Evolutionary conservation across 2,797 vertebrate species (phyloP).

Genomic region (Lophotriccus pileatus): DNA sequence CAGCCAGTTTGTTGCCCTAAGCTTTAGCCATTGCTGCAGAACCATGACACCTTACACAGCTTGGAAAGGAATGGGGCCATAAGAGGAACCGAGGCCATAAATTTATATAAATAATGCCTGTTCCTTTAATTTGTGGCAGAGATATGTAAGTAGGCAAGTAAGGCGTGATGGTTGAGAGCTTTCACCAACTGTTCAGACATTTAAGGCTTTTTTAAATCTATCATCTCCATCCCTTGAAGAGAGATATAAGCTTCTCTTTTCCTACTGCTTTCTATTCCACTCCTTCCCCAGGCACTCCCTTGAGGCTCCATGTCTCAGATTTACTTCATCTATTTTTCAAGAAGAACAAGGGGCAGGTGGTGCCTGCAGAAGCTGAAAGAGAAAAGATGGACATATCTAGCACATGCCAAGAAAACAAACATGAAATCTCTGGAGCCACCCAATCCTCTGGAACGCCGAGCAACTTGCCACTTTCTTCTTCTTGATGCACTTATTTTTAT

Average conservation of each 20-base stretch:
- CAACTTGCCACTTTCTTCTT: conserved; percentile 37
- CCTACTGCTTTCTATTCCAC: conserved; percentile 28
- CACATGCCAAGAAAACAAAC: conserved; percentile 52
- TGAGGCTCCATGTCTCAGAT: background rate
- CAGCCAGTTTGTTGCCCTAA: background rate
- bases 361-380: conserved; percentile 43
- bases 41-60: rapidly evolving
- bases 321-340: conserved; percentile 47
- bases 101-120: background rate
- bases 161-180: background rate
- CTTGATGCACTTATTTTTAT: conserved; percentile 39
- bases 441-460: background rate
- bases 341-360: conserved; percentile 42
- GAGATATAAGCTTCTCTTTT: background rate
- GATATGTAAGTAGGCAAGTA: background rate
- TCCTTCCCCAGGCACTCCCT: conserved; percentile 36
- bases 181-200: background rate
- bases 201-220: background rate
- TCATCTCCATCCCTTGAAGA: background rate
- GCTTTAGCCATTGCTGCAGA: background rate
- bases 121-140: background rate
- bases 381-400: conserved; percentile 53
- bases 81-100: background rate
- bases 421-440: conserved; percentile 8
- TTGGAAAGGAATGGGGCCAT: background rate